Conservation (phyloP, 2,797 vertebrate genomes). For the Selene dorsalis region DNA sequence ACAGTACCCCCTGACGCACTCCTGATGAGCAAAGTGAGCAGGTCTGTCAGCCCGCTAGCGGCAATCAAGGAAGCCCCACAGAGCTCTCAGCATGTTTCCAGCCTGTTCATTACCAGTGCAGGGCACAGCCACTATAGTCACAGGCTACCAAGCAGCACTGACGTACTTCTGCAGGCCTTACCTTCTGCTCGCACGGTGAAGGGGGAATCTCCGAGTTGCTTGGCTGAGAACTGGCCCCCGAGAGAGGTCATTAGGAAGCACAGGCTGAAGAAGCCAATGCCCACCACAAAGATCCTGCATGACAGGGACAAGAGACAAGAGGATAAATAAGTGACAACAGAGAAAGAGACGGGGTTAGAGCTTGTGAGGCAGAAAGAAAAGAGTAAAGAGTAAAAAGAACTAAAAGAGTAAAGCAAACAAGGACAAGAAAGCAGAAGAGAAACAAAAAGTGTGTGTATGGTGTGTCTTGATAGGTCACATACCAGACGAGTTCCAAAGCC, state of each 20-base stretch:
- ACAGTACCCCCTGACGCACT: constrained; percentile 19
- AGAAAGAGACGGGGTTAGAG: constrained; percentile 23
- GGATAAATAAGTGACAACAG: constrained; percentile 20
- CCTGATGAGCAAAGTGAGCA: constrained; percentile 64
- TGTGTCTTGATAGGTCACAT: too few species aligned
- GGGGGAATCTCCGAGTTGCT: constrained; percentile 91
- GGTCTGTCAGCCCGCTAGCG: constrained; percentile 60
- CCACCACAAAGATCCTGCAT: constrained; percentile 93
- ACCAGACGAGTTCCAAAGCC: too few species aligned
- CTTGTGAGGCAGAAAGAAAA: constrained; percentile 9
- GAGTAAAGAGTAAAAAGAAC: background rate
- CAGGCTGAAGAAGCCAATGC: constrained; percentile 97
- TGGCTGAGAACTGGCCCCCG: constrained; percentile 94
- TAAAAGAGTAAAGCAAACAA: background rate
- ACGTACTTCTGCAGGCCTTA: constrained; percentile 69
- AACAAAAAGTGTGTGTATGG: too few species aligned
- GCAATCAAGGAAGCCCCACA: constrained; percentile 70
- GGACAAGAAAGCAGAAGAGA: background rate
- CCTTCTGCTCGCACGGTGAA: constrained; percentile 95
- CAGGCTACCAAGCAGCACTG: constrained; percentile 30
- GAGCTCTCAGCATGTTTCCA: constrained; percentile 60
- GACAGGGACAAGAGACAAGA: constrained; percentile 48
- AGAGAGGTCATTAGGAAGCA: constrained; percentile 99
- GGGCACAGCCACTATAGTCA: constrained; percentile 29
- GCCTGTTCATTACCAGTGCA: constrained; percentile 65